These are phyloP conservation scores for Gonioctena quinquepunctata DNA, from an alignment of 1,140 invertebrate genomes.

Conservation along the genomic window DNA sequence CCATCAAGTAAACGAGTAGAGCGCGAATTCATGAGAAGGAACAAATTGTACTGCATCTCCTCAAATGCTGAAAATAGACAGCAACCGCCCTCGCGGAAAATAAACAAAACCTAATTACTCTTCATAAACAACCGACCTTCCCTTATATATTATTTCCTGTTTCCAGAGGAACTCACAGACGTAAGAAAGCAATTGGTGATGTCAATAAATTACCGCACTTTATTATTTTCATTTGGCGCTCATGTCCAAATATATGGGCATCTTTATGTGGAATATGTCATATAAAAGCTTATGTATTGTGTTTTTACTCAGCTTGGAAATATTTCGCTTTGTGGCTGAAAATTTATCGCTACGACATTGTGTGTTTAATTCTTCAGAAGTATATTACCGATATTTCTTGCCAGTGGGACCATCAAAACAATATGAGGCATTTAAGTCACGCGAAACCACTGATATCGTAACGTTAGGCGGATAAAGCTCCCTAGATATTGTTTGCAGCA, in stretches of 20 bases:
- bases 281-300: slow-evolving; percentile 26
- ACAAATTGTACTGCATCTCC: neutral
- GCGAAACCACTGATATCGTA: neutral
- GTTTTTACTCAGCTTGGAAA: slow-evolving; percentile 14
- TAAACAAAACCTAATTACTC: neutral
- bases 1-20: too few species aligned
- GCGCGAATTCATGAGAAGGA: neutral
- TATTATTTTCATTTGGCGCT: slow-evolving; percentile 26
- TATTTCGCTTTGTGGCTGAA: slow-evolving; percentile 22
- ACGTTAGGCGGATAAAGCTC: neutral
- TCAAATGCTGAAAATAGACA: neutral
- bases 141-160: neutral
- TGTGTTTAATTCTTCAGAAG: slow-evolving; percentile 24
- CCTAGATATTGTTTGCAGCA: neutral
- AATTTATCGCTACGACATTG: slow-evolving; percentile 23
- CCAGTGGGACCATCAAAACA: slow-evolving; percentile 8
- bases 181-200: slow-evolving; percentile 12
- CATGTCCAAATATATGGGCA: slow-evolving; percentile 16
- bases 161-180: neutral
- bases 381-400: slow-evolving; percentile 22
- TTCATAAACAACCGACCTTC: neutral
- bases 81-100: neutral
- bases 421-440: slow-evolving; percentile 22
- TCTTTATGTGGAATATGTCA: slow-evolving; percentile 21
- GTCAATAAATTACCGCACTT: slow-evolving; percentile 21